Base-by-base conservation (phyloP, 2,797 vertebrate species). In the Danionella dracula region DNA sequence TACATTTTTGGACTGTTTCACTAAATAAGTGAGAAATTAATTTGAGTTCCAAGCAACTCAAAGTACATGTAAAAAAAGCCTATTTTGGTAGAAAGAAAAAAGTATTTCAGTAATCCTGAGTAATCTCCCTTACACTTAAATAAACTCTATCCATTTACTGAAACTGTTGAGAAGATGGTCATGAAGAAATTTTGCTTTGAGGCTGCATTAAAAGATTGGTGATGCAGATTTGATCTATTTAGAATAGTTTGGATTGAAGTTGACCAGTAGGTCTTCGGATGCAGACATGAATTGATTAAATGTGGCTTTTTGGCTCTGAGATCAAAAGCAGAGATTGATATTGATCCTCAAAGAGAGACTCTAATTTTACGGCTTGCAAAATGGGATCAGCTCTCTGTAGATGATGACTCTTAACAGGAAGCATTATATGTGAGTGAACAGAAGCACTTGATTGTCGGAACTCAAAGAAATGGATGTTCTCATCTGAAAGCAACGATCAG, bases 311-410 rank as follows among this genome's bases (percentile, higher is more conserved):
- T 55, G 57, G 32, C 42, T 59, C 5, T 2, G 6, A 23, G 35
- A 45, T 21, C 19, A 65, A 67, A 70, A 34, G 61, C 66, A 48
- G 55, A 70, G 44, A 41, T 40, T 65, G 17, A 19, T 53, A 71
- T 62, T 71, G 64, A 71, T 78, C 56, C 54, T 32, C 21, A 46
- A 61, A 42, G 17, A 11, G 17, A 51, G 29, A 31, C 5, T 37
- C 62, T 15, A 56, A 60, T 72, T 77, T 60, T 66, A 72, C 69
- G 46, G 27, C 35, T 54, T 48, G 49, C 17, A 54, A 67, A 66
- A 72, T 66, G 51, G 37, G 51, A 58, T 13, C 21, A 7, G 55
- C 51, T 70, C 32, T 34, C 40, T 55, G 17, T 38, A 42, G 45
- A 48, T 15, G 49, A 31, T 57, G 13, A 29, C n/a, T 40, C 11